phyloP scores from a whole-genome alignment of 2,888 invertebrate genomes.

The Athalia rosae region DNA sequence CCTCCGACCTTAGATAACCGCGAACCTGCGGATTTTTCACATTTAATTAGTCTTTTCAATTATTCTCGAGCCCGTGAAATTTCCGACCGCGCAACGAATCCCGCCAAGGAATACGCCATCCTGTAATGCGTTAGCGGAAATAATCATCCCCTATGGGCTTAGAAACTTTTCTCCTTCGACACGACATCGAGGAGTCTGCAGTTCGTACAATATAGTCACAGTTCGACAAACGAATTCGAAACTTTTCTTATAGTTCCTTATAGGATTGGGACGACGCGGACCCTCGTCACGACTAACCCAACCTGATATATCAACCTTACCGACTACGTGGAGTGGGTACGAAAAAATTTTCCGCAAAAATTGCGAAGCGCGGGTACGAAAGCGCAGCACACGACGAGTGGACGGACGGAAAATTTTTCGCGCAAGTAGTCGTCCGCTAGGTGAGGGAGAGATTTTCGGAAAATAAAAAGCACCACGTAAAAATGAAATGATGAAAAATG shows the following conservation, averaged over 20 bases:
- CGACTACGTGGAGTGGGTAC: constrained; percentile 9
- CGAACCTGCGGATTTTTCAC: no score
- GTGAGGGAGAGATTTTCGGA: not conserved
- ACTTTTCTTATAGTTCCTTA: constrained; percentile 25
- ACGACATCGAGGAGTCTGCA: not conserved
- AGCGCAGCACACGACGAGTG: no score
- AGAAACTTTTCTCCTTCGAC: not conserved
- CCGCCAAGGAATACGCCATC: no score
- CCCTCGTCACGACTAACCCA: constrained; percentile 32
- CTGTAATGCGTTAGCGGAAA: no score
- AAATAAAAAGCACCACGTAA: not conserved
- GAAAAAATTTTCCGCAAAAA: not conserved
- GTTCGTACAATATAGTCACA: not conserved
- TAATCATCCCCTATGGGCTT: no score
- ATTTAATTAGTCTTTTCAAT: no score
- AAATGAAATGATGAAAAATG: constrained; percentile 44
- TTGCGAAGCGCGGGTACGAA: no score
- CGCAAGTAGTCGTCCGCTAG: not conserved
- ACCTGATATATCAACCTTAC: constrained; percentile 25
- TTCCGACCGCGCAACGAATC: no score
- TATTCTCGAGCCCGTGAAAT: no score
- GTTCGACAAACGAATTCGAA: constrained; percentile 3
- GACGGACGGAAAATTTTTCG: no score
- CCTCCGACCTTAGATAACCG: no score
- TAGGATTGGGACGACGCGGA: constrained; percentile 16